Percentiles rank a stretch among this genome's conserved stretches.
These are phyloP conservation scores for Epinotia brunnichana DNA, from an alignment of 2,888 invertebrate genomes.

Conservation along the genomic window DNA sequence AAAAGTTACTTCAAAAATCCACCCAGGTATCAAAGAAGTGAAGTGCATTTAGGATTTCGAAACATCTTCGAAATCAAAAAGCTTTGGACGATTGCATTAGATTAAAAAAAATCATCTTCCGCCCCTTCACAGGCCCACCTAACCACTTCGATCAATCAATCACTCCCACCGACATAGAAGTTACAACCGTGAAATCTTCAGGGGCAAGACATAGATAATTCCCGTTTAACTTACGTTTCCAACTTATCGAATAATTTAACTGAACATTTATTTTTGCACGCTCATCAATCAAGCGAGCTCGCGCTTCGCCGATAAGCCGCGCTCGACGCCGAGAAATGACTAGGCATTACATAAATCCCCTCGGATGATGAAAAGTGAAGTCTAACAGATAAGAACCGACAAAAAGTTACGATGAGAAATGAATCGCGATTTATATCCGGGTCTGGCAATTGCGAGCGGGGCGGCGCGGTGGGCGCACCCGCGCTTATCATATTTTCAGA, in stretches of 20 bases:
- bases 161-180: slow-evolving; percentile 75
- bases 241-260: slow-evolving; percentile 86
- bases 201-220: slow-evolving; percentile 84
- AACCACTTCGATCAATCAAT: slow-evolving; percentile 73
- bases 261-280: slow-evolving; percentile 85
- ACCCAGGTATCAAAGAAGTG: neutral
- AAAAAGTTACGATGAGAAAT: slow-evolving; percentile 85
- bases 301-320: slow-evolving; percentile 81
- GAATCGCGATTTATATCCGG: slow-evolving; percentile 84
- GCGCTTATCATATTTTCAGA: slow-evolving; percentile 42
- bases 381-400: slow-evolving; percentile 85
- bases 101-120: slow-evolving; percentile 49
- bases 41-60: neutral
- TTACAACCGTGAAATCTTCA: slow-evolving; percentile 80
- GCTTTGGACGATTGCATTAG: slow-evolving; percentile 19
- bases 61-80: neutral
- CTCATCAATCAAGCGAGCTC: slow-evolving; percentile 84
- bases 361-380: slow-evolving; percentile 85
- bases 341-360: slow-evolving; percentile 85
- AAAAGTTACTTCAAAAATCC: too few relatives aligned
- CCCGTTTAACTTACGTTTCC: slow-evolving; percentile 85
- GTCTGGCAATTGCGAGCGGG: slow-evolving; percentile 63
- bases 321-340: slow-evolving; percentile 85
- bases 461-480: slow-evolving; percentile 49
- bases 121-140: slow-evolving; percentile 44